Evolutionary conservation across 2,888 invertebrate species (phyloP).

Genomic region (Drosophila subquinaria): DNA sequence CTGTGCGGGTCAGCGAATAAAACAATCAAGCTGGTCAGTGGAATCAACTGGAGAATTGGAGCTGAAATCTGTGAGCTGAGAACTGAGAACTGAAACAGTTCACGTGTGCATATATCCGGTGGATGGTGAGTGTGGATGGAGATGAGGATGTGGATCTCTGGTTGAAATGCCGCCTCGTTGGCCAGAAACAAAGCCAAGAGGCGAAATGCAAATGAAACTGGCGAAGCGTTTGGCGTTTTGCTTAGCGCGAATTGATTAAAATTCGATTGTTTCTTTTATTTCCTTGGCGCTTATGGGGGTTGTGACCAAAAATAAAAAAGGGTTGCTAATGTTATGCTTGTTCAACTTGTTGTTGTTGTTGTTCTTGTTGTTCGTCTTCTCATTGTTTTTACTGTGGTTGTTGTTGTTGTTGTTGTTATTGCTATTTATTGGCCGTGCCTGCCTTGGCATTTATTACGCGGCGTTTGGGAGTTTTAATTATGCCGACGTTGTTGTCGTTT

Average conservation of each 20-base stretch:
- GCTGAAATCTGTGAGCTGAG: conserved; percentile 4
- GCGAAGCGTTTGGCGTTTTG: conserved; percentile 49
- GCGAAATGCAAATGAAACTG: conserved; percentile 66
- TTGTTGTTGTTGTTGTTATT: conserved; percentile 62
- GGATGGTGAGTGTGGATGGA: background rate
- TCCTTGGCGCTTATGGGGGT: conserved; percentile 34
- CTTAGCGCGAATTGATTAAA: conserved; percentile 84
- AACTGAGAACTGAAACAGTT: conserved; percentile 16
- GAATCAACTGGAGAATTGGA: conserved; percentile 10
- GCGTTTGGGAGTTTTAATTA: conserved; percentile 77
- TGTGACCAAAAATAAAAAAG: conserved; percentile 43
- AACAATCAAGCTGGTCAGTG: conserved; percentile 69
- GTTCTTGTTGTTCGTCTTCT: conserved; percentile 23
- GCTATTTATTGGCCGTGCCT: conserved; percentile 80
- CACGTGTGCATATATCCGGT: conserved; percentile 38
- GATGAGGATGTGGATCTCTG: conserved; percentile 19
- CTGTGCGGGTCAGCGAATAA: conserved; percentile 80
- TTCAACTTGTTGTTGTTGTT: conserved; percentile 21
- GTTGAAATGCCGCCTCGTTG: conserved; percentile 57
- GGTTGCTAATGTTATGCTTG: conserved; percentile 59
- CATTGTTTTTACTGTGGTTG: conserved; percentile 18
- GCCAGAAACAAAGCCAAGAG: conserved; percentile 51
- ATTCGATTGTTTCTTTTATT: conserved; percentile 84
- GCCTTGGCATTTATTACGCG: conserved; percentile 81
- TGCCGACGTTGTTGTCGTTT: conserved; percentile 59